These are phyloP conservation scores for Brenthis daphne DNA, from an alignment of 2,888 invertebrate species.

Conservation along the genomic window DNA sequence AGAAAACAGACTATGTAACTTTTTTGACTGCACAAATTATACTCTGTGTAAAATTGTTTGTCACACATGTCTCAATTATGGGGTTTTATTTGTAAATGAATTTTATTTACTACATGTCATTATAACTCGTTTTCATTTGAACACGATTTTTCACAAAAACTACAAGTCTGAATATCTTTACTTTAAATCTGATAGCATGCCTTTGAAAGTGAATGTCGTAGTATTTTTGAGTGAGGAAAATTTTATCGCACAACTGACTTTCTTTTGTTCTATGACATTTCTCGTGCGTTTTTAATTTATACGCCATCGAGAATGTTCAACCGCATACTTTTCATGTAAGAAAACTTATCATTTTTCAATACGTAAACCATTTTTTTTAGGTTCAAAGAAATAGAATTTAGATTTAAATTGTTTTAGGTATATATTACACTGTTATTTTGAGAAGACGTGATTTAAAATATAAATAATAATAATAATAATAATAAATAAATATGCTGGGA, in stretches of 20 bases:
- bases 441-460: conserved; percentile 54
- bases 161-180: conserved; percentile 56
- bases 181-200: conserved; percentile 56
- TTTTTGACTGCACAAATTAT: conserved; percentile 63
- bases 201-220: conserved; percentile 61
- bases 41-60: conserved; percentile 65
- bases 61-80: conserved; percentile 75
- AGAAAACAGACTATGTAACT: conserved; percentile 55
- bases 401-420: conserved; percentile 57
- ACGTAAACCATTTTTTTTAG: conserved; percentile 60
- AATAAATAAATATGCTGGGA: no score
- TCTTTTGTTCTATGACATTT: conserved; percentile 52
- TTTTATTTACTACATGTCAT: conserved; percentile 69
- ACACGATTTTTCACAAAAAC: conserved; percentile 70
- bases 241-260: conserved; percentile 63
- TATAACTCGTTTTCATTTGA: conserved; percentile 63
- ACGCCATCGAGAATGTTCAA: conserved; percentile 49
- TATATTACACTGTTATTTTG: conserved; percentile 49
- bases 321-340: conserved; percentile 58
- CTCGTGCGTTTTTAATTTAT: conserved; percentile 53
- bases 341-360: conserved; percentile 44
- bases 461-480: no score
- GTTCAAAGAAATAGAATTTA: conserved; percentile 65
- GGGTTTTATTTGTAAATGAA: conserved; percentile 72
- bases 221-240: conserved; percentile 52